Conservation (phyloP, 2,797 vertebrate genomes). For the Zalophus californianus region DNA sequence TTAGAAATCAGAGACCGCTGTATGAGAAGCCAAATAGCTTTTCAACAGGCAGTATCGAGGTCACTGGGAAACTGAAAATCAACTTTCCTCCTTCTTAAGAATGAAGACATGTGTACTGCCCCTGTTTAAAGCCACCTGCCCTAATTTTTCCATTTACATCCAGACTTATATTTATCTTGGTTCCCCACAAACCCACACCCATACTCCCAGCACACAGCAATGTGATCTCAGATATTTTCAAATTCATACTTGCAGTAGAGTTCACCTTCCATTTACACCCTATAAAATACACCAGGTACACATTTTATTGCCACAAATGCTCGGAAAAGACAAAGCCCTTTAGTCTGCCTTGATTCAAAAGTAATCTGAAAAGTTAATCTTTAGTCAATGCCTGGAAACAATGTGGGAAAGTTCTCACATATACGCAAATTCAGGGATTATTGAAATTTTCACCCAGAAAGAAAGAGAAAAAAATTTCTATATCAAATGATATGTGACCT, state of each 20-base stretch:
- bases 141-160: background rate
- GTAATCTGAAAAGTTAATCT: conserved; percentile 32
- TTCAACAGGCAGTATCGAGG: background rate
- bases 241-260: background rate
- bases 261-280: background rate
- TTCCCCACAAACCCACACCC: background rate
- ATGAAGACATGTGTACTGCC: background rate
- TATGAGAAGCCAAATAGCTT: conserved; percentile 25
- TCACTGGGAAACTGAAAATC: background rate
- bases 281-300: background rate
- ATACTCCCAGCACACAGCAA: background rate
- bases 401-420: background rate
- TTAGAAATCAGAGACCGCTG: background rate
- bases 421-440: background rate
- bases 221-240: background rate
- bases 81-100: background rate
- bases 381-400: conserved; percentile 19
- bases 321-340: conserved; percentile 56
- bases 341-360: conserved; percentile 45
- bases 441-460: conserved; percentile 11
- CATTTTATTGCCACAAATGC: conserved; percentile 6
- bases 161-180: background rate
- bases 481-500: background rate
- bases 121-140: background rate
- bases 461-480: background rate